These are phyloP conservation scores for Apamea sordens DNA, from an alignment of 2,888 invertebrate genomes.

Conservation along the genomic window DNA sequence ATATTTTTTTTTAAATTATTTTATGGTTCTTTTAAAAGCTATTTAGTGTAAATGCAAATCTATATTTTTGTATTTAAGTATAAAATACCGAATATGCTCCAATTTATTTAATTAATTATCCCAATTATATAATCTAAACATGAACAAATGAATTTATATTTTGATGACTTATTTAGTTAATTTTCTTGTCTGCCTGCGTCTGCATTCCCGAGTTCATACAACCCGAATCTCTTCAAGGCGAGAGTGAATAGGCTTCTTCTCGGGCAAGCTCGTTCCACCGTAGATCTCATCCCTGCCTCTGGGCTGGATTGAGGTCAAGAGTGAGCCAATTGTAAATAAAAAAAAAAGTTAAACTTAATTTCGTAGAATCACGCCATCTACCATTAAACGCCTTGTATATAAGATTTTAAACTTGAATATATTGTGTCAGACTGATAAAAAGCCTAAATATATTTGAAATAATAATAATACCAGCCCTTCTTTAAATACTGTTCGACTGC, in stretches of 20 bases:
- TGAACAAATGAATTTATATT: not conserved
- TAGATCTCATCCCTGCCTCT: too few relatives aligned
- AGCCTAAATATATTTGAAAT: not conserved
- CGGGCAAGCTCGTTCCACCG: too few relatives aligned
- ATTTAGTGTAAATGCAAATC: constrained; percentile 57
- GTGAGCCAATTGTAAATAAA: too few relatives aligned
- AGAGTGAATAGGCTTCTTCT: too few relatives aligned
- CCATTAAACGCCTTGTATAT: not conserved
- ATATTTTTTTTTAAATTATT: constrained; percentile 3
- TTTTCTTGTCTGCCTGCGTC: too few relatives aligned
- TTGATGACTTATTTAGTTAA: constrained; percentile 3
- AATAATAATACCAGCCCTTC: not conserved
- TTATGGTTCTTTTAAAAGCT: constrained; percentile 32
- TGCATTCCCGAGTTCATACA: too few relatives aligned
- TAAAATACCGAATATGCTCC: constrained; percentile 8
- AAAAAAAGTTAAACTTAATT: constrained; percentile 1
- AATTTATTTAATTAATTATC: constrained; percentile 13
- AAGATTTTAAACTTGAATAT: not conserved
- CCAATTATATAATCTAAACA: constrained; percentile 13
- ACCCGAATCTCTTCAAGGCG: too few relatives aligned
- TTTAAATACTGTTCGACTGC: too few relatives aligned
- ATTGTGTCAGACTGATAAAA: not conserved
- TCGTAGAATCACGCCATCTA: not conserved
- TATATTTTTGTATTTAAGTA: not conserved
- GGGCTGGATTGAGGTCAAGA: too few relatives aligned